These are phyloP conservation scores for Loriculus beryllinus DNA, from an alignment of 2,797 vertebrate species.

Conservation along the genomic window DNA sequence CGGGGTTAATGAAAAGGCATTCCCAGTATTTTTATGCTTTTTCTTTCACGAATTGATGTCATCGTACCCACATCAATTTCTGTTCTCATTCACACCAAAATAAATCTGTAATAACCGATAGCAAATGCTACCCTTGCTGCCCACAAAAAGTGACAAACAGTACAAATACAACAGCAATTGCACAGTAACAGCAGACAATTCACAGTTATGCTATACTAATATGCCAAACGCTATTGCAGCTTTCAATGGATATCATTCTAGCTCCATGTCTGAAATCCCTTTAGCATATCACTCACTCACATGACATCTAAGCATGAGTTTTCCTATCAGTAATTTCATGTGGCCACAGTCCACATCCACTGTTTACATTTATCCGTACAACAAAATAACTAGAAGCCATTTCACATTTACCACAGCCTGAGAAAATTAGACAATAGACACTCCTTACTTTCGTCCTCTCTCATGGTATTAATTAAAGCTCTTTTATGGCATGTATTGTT, in stretches of 20 bases:
- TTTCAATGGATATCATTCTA: background rate
- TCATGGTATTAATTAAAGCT: background rate
- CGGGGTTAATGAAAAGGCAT: background rate
- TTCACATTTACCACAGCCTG: background rate
- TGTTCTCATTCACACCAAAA: background rate
- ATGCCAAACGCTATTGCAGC: background rate
- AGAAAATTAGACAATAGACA: background rate
- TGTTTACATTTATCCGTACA: background rate
- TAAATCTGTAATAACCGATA: background rate
- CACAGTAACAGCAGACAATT: background rate
- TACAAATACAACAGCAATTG: background rate
- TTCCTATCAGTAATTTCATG: background rate
- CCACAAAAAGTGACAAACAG: background rate
- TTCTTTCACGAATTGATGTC: background rate
- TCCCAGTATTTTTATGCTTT: background rate
- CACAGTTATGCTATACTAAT: background rate
- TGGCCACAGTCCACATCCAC: background rate
- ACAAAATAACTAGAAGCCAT: background rate
- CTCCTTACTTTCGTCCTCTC: background rate
- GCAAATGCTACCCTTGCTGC: background rate
- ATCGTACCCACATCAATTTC: background rate
- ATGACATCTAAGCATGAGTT: background rate
- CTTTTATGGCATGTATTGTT: rapidly evolving
- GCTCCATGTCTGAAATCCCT: background rate
- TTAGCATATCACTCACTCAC: background rate